Evolutionary conservation across 2,888 invertebrate genomes (phyloP), one percentile per base, ranked within the genome.

Genomic region (Hypolimnas misippus): DNA sequence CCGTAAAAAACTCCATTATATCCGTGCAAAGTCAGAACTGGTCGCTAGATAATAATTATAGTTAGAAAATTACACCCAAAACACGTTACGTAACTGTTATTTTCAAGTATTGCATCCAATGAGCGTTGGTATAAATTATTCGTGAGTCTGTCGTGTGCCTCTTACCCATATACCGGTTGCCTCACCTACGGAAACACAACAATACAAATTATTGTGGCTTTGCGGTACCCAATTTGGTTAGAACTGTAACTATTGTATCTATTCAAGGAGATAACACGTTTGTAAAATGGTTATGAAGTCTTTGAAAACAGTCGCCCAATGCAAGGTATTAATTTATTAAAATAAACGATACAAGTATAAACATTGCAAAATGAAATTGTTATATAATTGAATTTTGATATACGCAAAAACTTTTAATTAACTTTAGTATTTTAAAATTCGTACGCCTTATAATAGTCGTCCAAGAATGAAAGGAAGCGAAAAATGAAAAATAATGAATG

Each of bases 401-500:
- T n/a, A 19, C 21, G 8, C 5, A n/a, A 21, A 17, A 21, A 21
- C 21, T 3, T 49, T 29, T 8, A 49, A 49, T 49, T 49, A n/a
- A 14, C 25, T 49, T 49, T 14, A 49, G 14, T 49, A 29, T 49
- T 49, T 29, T 7, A 49, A 14, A 25, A 14, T 49, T 49, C 29
- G 49, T 14, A 29, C 49, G 12, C 46, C 17, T 42, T 17, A 42
- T 42, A 42, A 42, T n/a, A 25, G 29, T 29, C 3, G 8, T 10
- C 14, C 29, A 29, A 51, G 16, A 17, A 35, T 35, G 19, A 52
- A 52, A 19, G 17, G 35, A 52, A 19, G 10, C 35, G 35, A 52
- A 52, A 33, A 33, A 52, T 19, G 19, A 35, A 35, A 25, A 35
- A 19, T 52, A 52, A 52, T 52, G 19, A 52, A 19, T 35, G 35